Base-by-base conservation (phyloP, 2,797 vertebrate genomes). In the Pygocentrus nattereri region DNA sequence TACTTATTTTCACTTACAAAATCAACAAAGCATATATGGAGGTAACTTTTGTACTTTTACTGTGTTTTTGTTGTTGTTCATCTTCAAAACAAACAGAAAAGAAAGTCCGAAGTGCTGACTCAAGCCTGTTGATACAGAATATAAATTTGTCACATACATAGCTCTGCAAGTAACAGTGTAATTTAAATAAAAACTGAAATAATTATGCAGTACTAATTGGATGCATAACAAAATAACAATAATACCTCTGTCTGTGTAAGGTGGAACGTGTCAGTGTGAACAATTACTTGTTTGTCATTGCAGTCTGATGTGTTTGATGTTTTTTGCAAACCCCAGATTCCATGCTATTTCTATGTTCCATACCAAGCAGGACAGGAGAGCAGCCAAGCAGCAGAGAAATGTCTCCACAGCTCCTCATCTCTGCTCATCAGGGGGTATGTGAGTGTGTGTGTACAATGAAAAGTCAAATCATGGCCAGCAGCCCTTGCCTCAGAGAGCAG, bases 401-500 rank as follows among this genome's bases (percentile, higher is more conserved):
- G 41, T 62, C 72, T 80, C 68, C 47, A 82, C 80, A 85, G 72
- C 64, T 77, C 68, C 58, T 27, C 73, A 56, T 82, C 62, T 65
- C n/a, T 21, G 71, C 76, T 85, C 85, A 47, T 77, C 50, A 65
- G 79, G 79, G 78, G 71, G 76, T 74, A 74, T 13, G 56, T 69
- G 77, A 71, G 62, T 74, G 64, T 88, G 68, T 80, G 65, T 82
- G 83, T 76, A 76, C 77, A 77, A 61, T 82, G 23, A 80, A 87
- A 80, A 79, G 58, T 74, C 23, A 82, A 83, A 81, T 83, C 80
- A 59, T 49, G 62, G 47, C 59, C 70, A 56, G 50, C 31, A 69
- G 70, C 65, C 25, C 23, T 54, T 10, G 31, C 38, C 62, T 79
- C 70, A 78, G 64, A 77, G 30, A 76, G 72, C 73, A 72, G 69